These are phyloP conservation scores for Tokudaia muenninki DNA, from an alignment of 2,797 vertebrate species.

Conservation along the genomic window DNA sequence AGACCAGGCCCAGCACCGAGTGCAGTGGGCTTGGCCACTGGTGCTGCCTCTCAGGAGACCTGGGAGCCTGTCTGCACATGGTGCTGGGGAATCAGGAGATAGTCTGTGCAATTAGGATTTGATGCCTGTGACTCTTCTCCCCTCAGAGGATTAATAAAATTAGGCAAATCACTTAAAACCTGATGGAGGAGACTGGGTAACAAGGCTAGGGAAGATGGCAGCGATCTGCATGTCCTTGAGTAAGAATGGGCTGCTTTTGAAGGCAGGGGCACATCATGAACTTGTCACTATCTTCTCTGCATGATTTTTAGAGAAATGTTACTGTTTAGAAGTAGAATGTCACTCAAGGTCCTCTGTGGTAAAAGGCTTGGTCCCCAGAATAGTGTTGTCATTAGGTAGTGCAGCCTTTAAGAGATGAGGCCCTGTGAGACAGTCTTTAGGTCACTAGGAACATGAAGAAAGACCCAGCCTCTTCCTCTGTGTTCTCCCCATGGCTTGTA, in stretches of 20 bases:
- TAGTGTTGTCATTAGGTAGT: not conserved
- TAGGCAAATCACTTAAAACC: not conserved
- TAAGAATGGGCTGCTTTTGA: not conserved
- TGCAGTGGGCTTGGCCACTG: accelerated
- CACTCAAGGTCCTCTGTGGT: not conserved
- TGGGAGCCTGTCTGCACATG: not conserved
- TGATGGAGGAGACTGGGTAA: not conserved
- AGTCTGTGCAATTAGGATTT: not conserved
- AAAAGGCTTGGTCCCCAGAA: not conserved
- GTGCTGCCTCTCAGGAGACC: not conserved
- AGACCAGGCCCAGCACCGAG: not conserved
- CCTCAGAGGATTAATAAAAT: not conserved
- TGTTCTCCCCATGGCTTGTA: not conserved
- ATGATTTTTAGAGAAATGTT: not conserved
- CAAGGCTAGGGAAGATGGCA: not conserved
- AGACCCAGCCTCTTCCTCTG: not conserved
- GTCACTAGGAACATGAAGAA: not conserved
- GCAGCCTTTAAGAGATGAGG: not conserved
- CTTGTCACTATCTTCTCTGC: not conserved
- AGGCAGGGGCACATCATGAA: accelerated
- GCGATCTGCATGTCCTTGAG: not conserved
- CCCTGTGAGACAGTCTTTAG: not conserved
- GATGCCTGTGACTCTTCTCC: not conserved
- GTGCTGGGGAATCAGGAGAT: not conserved
- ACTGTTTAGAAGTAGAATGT: too few species aligned